These are phyloP conservation scores for Boulengerochromis microlepis DNA, from an alignment of 2,113 vertebrate species.

Conservation along the genomic window DNA sequence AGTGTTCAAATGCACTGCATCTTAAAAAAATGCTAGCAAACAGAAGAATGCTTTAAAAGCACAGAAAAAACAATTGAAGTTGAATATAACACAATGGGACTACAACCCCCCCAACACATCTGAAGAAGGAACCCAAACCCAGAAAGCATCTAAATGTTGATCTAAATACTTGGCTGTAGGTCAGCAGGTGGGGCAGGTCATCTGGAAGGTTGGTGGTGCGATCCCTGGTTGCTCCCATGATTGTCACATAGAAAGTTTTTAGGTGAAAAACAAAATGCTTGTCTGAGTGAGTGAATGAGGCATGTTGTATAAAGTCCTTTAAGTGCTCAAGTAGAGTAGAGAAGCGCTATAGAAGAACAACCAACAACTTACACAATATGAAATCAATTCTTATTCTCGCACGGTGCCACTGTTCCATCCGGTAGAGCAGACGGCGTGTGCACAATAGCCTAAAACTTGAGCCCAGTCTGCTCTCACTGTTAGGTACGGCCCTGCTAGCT, in stretches of 20 bases:
- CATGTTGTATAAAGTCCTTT: not conserved
- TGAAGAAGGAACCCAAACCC: not conserved
- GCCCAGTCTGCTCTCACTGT: not conserved
- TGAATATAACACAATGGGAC: not conserved
- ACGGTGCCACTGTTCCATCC: accelerated
- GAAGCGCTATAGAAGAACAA: not conserved
- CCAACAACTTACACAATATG: not conserved
- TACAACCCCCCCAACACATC: not conserved
- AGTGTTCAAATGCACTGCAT: not conserved
- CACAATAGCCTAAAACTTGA: not conserved
- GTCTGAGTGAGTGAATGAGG: accelerated
- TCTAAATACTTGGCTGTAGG: not conserved
- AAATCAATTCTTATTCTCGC: not conserved
- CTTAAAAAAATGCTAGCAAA: not conserved
- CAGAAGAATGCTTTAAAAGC: not conserved
- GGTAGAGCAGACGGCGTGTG: not conserved
- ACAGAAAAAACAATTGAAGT: not conserved
- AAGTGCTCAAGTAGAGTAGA: not conserved
- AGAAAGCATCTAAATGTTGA: not conserved
- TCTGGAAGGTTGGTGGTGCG: not conserved
- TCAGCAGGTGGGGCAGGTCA: not conserved
- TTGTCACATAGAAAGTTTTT: not conserved
- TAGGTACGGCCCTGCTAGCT: not conserved
- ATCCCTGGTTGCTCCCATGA: not conserved
- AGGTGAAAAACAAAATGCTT: not conserved